Conservation (phyloP, 2,113 vertebrate genomes). For the Stictonetta naevosa region DNA sequence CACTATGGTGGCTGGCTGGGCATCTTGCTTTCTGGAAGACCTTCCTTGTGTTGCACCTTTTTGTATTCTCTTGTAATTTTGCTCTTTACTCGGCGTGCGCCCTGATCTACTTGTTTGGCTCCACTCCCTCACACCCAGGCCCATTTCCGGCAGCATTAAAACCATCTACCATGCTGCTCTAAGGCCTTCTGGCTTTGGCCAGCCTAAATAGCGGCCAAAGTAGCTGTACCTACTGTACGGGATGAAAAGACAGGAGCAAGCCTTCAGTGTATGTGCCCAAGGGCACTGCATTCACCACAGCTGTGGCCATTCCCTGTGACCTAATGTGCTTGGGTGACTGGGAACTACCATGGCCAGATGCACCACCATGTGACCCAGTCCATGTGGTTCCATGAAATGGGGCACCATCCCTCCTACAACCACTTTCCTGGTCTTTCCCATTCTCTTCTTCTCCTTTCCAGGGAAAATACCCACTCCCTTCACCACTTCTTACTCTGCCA, state of each 20-base stretch:
- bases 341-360: background rate
- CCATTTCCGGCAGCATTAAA: background rate
- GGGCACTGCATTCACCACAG: background rate
- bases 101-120: background rate
- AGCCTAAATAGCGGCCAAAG: background rate
- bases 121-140: background rate
- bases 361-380: background rate
- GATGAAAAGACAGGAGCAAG: background rate
- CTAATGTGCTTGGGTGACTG: background rate
- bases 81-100: background rate
- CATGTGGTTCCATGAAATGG: background rate
- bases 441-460: conserved; percentile 26
- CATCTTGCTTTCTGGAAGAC: background rate
- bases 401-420: background rate
- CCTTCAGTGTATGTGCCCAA: background rate
- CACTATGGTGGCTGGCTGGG: background rate
- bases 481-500: conserved; percentile 79
- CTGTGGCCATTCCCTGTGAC: background rate
- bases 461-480: conserved; percentile 81
- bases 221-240: background rate
- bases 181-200: background rate
- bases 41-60: background rate
- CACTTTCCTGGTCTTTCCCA: background rate
- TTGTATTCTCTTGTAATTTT: background rate
- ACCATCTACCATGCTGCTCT: background rate